phyloP scores from a whole-genome alignment of 2,797 vertebrate species.

The Enteromius unitaeniatus region DNA sequence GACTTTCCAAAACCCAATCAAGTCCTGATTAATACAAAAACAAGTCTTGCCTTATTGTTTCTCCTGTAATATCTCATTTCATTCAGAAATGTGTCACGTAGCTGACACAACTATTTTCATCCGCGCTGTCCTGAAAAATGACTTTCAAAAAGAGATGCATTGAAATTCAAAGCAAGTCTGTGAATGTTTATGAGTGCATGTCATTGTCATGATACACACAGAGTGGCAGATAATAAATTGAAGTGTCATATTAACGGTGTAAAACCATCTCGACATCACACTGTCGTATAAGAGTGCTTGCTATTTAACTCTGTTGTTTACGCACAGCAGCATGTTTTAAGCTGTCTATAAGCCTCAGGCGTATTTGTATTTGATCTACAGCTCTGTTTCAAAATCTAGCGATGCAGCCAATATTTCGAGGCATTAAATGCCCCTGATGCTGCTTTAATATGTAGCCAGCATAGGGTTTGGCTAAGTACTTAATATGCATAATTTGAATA shows the following conservation, averaged over 20 bases:
- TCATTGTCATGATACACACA: background rate
- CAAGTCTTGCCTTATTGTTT: background rate
- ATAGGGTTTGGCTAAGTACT: background rate
- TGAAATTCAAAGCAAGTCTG: constrained; percentile 2
- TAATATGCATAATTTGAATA: background rate
- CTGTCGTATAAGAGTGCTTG: constrained; percentile 33
- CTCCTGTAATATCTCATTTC: background rate
- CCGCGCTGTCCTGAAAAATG: background rate
- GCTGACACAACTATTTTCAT: background rate
- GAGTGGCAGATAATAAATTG: constrained; percentile 53
- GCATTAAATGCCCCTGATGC: background rate
- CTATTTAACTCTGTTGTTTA: background rate
- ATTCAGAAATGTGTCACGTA: background rate
- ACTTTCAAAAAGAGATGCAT: background rate
- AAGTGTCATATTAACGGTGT: constrained; percentile 54
- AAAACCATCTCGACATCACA: constrained; percentile 48
- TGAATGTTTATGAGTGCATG: constrained; percentile 37
- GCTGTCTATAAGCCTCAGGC: constrained; percentile 6
- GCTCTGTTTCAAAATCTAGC: background rate
- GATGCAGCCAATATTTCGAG: background rate
- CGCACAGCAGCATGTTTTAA: background rate
- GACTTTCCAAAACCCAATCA: background rate
- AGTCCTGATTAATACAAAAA: background rate
- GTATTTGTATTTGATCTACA: background rate
- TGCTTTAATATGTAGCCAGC: background rate